These are phyloP conservation scores for Dromiciops gliroides DNA, from an alignment of 2,113 vertebrate genomes.

Conservation along the genomic window DNA sequence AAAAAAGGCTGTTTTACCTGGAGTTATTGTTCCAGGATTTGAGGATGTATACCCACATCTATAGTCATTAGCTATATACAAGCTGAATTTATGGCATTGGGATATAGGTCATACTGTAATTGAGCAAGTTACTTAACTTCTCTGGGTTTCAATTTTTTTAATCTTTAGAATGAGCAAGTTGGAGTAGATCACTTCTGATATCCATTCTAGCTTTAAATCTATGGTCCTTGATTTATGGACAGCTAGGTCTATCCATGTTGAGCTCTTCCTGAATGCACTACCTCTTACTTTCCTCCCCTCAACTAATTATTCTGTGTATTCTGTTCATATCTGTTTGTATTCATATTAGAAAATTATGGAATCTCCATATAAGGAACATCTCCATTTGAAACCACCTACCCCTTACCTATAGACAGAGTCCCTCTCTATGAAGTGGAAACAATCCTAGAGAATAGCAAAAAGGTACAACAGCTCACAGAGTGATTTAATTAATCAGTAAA, in stretches of 20 bases:
- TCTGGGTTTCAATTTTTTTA: constrained; percentile 16
- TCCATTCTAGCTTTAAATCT: background rate
- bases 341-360: too few relatives aligned
- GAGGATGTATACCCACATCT: background rate
- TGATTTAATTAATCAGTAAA: too few relatives aligned
- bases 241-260: background rate
- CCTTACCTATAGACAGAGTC: too few relatives aligned
- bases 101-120: background rate
- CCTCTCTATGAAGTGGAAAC: too few relatives aligned
- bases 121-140: background rate
- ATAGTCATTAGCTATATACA: background rate
- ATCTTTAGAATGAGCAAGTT: constrained; percentile 3
- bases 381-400: too few relatives aligned
- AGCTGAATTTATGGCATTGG: background rate
- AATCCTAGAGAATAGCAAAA: too few relatives aligned
- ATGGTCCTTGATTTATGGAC: background rate
- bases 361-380: too few relatives aligned
- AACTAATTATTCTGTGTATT: too few relatives aligned
- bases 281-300: too few relatives aligned
- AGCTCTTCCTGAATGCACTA: too few relatives aligned
- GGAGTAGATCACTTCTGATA: background rate
- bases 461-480: too few relatives aligned
- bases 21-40: background rate
- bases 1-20: background rate
- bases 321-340: too few relatives aligned